Evolutionary conservation across 1,140 invertebrate genomes (phyloP), one percentile per base, ranked within the genome.

Genomic region (Lutraria rhynchaena): DNA sequence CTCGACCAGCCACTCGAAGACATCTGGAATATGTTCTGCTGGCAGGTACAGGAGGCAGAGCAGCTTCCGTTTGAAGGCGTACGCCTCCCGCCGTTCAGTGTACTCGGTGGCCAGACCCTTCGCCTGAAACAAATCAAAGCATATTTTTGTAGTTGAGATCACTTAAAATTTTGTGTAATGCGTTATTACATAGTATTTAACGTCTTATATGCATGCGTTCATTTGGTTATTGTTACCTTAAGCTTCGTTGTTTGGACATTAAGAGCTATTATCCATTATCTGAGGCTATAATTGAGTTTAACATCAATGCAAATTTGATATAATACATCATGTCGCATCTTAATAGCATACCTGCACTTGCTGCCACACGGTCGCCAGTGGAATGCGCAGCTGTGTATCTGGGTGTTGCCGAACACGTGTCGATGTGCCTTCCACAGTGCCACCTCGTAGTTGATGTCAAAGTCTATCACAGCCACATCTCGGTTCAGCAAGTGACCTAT

Each of bases 81-180:
- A 31, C 2, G 58, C 3, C 17, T 31, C 58, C 2, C 22, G 3
- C 17, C 13, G 17, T 4, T 17, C 1, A 3, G 29, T 2, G 58
- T 61, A 61, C 58, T 61, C 22, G 58, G 58, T 61, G 29, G 58
- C 58, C 22, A 61, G n/a, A 3, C 58, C 58, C n/a, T 27, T 61
- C n/a, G 22, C 3, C 3, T 61, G 31, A 61, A 61, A 61, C 29
- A 27, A 2, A 61, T n/a, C n/a, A n/a, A n/a, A n/a, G n/a, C n/a
- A 49, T 49, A 49, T 49, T 49, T 49, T 13, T 49, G n/a, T 49
- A 13, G n/a, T 13, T 13, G 11, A n/a, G 11, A 49, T 49, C n/a
- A 49, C 11, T 49, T 49, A 49, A 49, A 13, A 13, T 11, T 49
- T 49, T n/a, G n/a, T 49, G 46, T 13, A 49, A n/a, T 13, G 46